phyloP scores from a whole-genome alignment of 1,140 invertebrate genomes.

The Pogonognathellus flavescens region DNA sequence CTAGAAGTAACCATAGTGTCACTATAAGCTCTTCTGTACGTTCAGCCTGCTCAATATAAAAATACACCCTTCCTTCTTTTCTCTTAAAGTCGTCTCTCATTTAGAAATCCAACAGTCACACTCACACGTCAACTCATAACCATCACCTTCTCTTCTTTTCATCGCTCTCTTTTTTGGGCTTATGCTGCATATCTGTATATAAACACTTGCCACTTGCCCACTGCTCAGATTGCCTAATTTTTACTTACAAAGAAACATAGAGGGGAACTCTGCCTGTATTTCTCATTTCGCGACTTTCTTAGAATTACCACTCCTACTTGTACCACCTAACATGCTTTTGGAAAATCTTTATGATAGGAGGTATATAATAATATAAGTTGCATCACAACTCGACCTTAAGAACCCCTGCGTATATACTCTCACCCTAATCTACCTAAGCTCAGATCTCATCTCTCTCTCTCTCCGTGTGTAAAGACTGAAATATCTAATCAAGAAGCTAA shows the following conservation, averaged over 20 bases:
- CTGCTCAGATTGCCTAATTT: slow-evolving; percentile 1
- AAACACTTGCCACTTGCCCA: background rate
- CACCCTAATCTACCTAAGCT: slow-evolving; percentile 49
- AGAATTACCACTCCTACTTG: too few species aligned
- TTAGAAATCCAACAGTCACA: slow-evolving; percentile 18
- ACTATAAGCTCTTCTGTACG: background rate
- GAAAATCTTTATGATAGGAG: too few species aligned
- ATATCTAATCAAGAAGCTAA: background rate
- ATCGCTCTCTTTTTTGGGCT: background rate
- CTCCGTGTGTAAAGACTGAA: background rate
- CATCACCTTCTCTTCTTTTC: slow-evolving; percentile 17
- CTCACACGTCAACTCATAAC: slow-evolving; percentile 29
- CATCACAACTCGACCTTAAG: too few species aligned
- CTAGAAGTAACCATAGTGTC: background rate
- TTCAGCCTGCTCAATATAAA: too few species aligned
- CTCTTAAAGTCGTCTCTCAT: slow-evolving; percentile 48
- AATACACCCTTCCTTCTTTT: background rate
- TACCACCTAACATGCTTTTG: too few species aligned
- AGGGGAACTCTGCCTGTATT: too few species aligned
- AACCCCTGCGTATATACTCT: background rate
- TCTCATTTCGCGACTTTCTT: too few species aligned
- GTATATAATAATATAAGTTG: too few species aligned
- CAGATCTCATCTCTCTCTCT: slow-evolving; percentile 27
- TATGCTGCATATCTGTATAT: background rate
- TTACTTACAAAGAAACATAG: background rate